Evolutionary conservation across 2,888 invertebrate species (phyloP), one percentile per base, ranked within the genome.

Genomic region (Pantelozetes paolii): DNA sequence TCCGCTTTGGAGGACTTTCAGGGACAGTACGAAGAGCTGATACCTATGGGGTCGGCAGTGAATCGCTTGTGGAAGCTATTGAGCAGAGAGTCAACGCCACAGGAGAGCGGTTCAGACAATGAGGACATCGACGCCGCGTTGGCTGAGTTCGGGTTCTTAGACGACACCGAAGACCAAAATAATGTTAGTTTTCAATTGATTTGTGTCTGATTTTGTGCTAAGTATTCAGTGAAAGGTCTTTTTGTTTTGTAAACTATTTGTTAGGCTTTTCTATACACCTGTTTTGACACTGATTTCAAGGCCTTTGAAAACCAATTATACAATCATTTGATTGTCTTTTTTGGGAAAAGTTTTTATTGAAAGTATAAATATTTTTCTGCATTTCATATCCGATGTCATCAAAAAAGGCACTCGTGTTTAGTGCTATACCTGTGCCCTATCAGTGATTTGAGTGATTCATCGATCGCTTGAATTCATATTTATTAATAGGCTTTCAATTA

Each of bases 1-100:
- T 1, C 74, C 9, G 42, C 71, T 15, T 28, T 74, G 26, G 70
- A 74, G 45, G 74, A 74, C 50, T 70, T 70, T 40, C 70, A 62
- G 40, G 74, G 74, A 28, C 74, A 74, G 50, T 74, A 71, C 30
- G 50, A 70, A 42, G 74, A 74, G 54, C 18, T 74, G 26, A 32
- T 26, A 15, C 48, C 70, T 20, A 48, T 74, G 74, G 50, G 13
- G 8, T 9, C 20, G 9, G 70, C 70, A 1, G 74, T 54, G 15
- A 28, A 30, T 13, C 20, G 59, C 18, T 40, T 74, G 54, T 67
- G 62, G 62, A 62, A 32, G 18, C 1, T 62, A 36, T 6, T 62
- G 32, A 20, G 32, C 15, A 62, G 20, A 62, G 62, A 62, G 5
- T 30, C 62, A 36, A 32, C 62, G 2, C 1, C 1, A 3, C 36